Percentiles rank a stretch among this genome's conserved stretches.
Evolutionary conservation across 2,113 vertebrate species (phyloP).

Genomic region (Pipa parva): DNA sequence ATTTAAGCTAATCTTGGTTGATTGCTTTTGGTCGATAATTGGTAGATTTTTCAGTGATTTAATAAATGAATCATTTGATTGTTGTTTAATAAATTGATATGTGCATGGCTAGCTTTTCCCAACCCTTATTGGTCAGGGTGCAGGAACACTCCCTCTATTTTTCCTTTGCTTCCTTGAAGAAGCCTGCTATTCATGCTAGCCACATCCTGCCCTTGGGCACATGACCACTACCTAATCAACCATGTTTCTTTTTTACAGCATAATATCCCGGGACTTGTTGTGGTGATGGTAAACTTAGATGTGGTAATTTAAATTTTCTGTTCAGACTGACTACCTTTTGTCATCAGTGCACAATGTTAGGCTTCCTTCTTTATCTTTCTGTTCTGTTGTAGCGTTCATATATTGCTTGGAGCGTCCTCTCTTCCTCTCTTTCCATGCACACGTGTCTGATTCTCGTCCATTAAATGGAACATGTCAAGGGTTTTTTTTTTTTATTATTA

Average conservation of each 20-base stretch:
- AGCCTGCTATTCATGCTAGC: conserved; percentile 62
- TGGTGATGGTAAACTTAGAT: conserved; percentile 99
- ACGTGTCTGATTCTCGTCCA: conserved; percentile 90
- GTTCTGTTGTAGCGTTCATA: conserved; percentile 97
- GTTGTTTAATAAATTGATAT: too few species aligned
- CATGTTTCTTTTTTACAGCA: conserved; percentile 99
- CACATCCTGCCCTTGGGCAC: conserved; percentile 62
- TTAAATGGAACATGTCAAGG: conserved; percentile 88
- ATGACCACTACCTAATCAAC: conserved; percentile 99
- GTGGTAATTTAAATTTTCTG: conserved; percentile 97
- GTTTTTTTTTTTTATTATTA: conserved; percentile 84
- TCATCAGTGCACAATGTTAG: conserved; percentile 99
- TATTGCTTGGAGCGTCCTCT: conserved; percentile 96
- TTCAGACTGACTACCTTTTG: conserved; percentile 97
- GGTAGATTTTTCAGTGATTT: too few species aligned
- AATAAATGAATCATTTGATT: too few species aligned
- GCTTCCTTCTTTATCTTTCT: conserved; percentile 81
- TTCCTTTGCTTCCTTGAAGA: conserved; percentile 10
- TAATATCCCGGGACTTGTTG: conserved; percentile 99
- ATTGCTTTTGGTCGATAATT: too few species aligned
- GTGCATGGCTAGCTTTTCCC: too few species aligned
- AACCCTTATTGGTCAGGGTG: not conserved
- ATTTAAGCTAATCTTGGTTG: too few species aligned
- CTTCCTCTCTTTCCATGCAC: conserved; percentile 83
- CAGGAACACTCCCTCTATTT: not conserved